Base-by-base conservation (phyloP, 2,888 invertebrate species). In the Ormyrus rosae region DNA sequence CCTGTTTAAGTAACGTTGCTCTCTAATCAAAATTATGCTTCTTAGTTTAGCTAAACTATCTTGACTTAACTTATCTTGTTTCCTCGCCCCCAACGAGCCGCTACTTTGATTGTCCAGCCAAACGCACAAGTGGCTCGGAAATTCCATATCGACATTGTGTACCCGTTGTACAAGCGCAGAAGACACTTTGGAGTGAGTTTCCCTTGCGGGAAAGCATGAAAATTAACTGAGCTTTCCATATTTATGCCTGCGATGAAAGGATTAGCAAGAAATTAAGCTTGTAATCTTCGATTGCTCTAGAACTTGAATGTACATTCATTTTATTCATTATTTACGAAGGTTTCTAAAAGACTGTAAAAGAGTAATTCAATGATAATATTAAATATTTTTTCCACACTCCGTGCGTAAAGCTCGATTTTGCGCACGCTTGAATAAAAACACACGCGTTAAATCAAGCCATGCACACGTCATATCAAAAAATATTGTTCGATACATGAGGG, bases 41-140 rank as follows among this genome's bases (percentile, higher is more conserved):
- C 34, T 34, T 34, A 34, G 34, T 34, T 34, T 45, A 45, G 8
- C 34, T 34, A 61, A 64, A 45, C 50, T 51, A 13, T 13, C 13
- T 13, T 13, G 13, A 13, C 13, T 13, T 13, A 13, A 78, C 71
- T 78, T 67, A 78, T 71, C 64, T 71, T 78, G 65, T 78, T 64
- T 67, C 65, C 71, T 71, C 65, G 50, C 50, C 19, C 34, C 34
- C 34, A 34, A 34, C 34, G 0, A 10, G 9, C 56, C 19, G 64
- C 13, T 45, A 46, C 56, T 64, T 73, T 64, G 73, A 73, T 73
- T 56, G 45, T 53, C 50, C 56, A 73, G 56, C 56, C 34, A 64
- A 65, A 73, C 73, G 65, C 13, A 69, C 8, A 0, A 13, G 4
- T 7, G 9, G 48, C 0, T 46, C 3, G 48, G 11, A 46, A 61